phyloP scores from a whole-genome alignment of 2,113 vertebrate species.

The Fregata magnificens region DNA sequence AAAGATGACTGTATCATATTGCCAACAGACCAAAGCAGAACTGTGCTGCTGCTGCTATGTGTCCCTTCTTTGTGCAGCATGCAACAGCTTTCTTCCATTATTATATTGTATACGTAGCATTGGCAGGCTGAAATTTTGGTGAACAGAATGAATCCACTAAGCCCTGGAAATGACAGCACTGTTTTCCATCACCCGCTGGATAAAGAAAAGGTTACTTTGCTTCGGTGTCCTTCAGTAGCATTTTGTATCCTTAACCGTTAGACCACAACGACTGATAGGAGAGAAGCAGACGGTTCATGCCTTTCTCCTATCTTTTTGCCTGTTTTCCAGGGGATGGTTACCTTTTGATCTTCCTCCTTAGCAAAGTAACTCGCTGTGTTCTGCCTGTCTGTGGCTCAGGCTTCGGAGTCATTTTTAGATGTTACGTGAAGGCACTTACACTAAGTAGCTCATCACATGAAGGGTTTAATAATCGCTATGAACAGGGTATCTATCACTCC shows the following conservation, averaged over 20 bases:
- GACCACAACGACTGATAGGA: neutral
- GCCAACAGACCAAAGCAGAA: neutral
- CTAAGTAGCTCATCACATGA: neutral
- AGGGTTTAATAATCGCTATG: neutral
- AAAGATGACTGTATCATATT: neutral
- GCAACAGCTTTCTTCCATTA: neutral
- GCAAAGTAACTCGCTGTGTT: neutral
- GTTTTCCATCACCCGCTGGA: neutral
- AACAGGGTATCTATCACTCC: neutral
- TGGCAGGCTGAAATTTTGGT: neutral
- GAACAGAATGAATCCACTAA: neutral
- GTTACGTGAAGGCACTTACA: neutral
- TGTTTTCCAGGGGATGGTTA: neutral
- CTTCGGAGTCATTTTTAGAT: neutral
- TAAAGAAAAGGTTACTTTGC: neutral
- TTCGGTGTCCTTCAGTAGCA: neutral
- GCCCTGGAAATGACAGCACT: neutral
- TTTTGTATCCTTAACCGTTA: neutral
- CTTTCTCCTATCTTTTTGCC: neutral
- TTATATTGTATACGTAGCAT: accelerated
- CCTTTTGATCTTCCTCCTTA: neutral
- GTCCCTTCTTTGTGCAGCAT: neutral
- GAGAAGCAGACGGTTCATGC: neutral
- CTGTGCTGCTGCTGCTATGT: neutral
- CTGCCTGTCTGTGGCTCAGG: neutral